phyloP scores from a whole-genome alignment of 2,888 invertebrate genomes.

The Amblyjoppa proteus region DNA sequence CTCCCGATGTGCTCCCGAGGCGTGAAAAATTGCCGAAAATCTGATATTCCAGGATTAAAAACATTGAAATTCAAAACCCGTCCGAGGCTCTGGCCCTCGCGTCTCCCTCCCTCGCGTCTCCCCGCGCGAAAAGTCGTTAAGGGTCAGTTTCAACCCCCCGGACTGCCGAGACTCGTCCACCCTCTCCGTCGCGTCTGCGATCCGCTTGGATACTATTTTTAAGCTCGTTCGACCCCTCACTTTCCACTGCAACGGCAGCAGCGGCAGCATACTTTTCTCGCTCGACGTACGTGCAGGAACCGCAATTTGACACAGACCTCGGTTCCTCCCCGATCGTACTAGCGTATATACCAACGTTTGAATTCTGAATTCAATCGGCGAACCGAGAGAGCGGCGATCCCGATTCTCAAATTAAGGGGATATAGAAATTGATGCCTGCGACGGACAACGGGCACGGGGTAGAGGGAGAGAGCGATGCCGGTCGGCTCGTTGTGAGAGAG shows the following conservation, averaged over 20 bases:
- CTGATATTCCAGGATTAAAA: slow-evolving; percentile 85
- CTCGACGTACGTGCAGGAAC: slow-evolving; percentile 68
- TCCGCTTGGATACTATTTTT: slow-evolving; percentile 68
- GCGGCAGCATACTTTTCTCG: slow-evolving; percentile 56
- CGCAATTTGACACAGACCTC: slow-evolving; percentile 82
- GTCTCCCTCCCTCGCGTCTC: slow-evolving; percentile 61
- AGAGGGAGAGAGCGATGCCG: slow-evolving; percentile 8
- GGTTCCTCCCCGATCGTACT: slow-evolving; percentile 63
- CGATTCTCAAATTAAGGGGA: slow-evolving; percentile 79
- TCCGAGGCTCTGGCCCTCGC: slow-evolving; percentile 68
- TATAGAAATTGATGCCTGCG: slow-evolving; percentile 71
- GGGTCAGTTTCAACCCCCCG: slow-evolving; percentile 83
- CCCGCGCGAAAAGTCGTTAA: slow-evolving; percentile 84
- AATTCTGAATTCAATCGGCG: slow-evolving; percentile 83
- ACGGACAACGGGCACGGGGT: slow-evolving; percentile 45
- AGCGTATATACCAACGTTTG: slow-evolving; percentile 71
- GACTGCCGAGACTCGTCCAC: slow-evolving; percentile 70
- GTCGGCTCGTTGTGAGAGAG: slow-evolving; percentile 31
- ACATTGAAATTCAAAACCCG: slow-evolving; percentile 85
- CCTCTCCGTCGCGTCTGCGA: slow-evolving; percentile 58
- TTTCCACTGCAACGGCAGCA: slow-evolving; percentile 24
- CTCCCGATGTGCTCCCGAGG: slow-evolving; percentile 70
- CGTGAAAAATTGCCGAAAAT: slow-evolving; percentile 85
- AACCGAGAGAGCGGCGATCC: slow-evolving; percentile 73
- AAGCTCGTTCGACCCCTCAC: slow-evolving; percentile 68